These are phyloP conservation scores for Leucozona laternaria DNA, from an alignment of 2,888 invertebrate species.

Conservation along the genomic window DNA sequence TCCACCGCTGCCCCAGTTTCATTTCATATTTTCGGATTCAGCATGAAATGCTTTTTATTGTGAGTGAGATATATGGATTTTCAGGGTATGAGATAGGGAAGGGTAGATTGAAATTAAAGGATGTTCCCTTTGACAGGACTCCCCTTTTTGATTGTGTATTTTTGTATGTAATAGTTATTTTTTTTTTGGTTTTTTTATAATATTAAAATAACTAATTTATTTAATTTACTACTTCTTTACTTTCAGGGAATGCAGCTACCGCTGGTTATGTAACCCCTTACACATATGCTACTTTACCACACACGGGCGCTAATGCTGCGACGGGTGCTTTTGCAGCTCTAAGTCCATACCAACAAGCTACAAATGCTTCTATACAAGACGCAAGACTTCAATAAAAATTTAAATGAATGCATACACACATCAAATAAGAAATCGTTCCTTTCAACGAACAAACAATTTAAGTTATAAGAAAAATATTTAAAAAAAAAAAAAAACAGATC, in stretches of 20 bases:
- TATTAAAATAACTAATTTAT: not conserved
- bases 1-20: too few relatives aligned
- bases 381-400: slow-evolving; percentile 68
- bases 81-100: too few relatives aligned
- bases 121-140: too few relatives aligned
- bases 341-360: slow-evolving; percentile 68
- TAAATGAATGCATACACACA: not conserved
- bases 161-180: not conserved
- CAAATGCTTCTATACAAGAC: slow-evolving; percentile 71
- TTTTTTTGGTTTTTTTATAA: not conserved
- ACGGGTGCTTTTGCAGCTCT: slow-evolving; percentile 66
- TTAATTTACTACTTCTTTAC: not conserved
- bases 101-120: too few relatives aligned
- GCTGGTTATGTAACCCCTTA: slow-evolving; percentile 71
- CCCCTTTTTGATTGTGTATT: too few relatives aligned
- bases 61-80: too few relatives aligned
- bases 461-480: slow-evolving; percentile 46
- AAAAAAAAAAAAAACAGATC: slow-evolving; percentile 28
- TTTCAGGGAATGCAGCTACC: slow-evolving; percentile 68
- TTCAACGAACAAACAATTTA: slow-evolving; percentile 62
- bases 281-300: slow-evolving; percentile 70
- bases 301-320: slow-evolving; percentile 58
- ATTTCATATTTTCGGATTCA: too few relatives aligned
- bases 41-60: too few relatives aligned
- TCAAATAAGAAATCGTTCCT: slow-evolving; percentile 39